These are phyloP conservation scores for Carcinoscorpius rotundicauda DNA, from an alignment of 1,140 invertebrate genomes.

Conservation along the genomic window DNA sequence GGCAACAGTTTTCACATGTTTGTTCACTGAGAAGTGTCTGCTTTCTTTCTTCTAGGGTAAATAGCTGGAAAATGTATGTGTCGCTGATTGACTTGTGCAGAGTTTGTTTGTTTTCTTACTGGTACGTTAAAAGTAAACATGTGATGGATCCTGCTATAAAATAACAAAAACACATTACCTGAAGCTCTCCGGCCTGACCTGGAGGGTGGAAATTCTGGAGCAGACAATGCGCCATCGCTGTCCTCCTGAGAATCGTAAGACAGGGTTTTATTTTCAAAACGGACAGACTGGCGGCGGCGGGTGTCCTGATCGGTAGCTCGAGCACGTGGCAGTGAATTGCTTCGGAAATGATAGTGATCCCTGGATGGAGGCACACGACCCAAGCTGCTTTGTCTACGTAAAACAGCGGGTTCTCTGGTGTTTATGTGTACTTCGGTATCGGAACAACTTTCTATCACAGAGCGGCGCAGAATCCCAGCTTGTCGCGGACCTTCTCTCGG, in stretches of 20 bases:
- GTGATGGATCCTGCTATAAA: too few species aligned
- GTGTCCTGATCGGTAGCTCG: conserved; percentile 6
- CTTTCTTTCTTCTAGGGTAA: too few species aligned
- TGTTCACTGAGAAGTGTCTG: too few species aligned
- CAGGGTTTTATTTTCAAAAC: conserved; percentile 36
- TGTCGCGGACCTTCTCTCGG: conserved; percentile 5
- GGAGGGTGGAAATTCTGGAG: conserved; percentile 46
- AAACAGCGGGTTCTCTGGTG: too few species aligned
- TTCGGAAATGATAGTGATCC: conserved; percentile 11
- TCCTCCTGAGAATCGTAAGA: conserved; percentile 62
- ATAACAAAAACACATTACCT: conserved; percentile 4
- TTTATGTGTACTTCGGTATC: conserved; percentile 60
- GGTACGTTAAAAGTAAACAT: too few species aligned
- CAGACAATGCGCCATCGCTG: conserved; percentile 64
- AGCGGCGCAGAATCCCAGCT: conserved; percentile 26
- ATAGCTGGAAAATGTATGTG: too few species aligned
- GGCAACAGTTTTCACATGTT: too few species aligned
- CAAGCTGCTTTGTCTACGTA: not conserved
- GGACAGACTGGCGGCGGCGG: conserved; percentile 20
- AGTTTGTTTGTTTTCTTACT: too few species aligned
- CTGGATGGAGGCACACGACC: not conserved
- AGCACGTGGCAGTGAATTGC: conserved; percentile 29
- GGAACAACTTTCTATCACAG: conserved; percentile 55
- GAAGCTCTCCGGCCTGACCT: conserved; percentile 12
- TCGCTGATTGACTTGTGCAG: too few species aligned